These are phyloP conservation scores for Myotis yumanensis DNA, from an alignment of 2,113 vertebrate genomes.

Conservation along the genomic window DNA sequence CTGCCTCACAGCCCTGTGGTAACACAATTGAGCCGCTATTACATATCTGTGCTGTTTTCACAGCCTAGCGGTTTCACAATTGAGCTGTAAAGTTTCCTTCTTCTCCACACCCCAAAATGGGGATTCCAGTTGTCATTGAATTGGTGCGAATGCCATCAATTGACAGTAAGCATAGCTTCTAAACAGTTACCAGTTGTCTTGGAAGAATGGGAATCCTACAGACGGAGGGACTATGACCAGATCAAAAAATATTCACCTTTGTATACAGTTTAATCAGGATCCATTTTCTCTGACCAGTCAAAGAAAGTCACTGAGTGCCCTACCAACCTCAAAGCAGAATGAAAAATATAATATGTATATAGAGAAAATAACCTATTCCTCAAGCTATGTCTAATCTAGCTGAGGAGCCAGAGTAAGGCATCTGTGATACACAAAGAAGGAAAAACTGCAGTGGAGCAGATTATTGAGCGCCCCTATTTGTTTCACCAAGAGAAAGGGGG, in stretches of 20 bases:
- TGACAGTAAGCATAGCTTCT: neutral
- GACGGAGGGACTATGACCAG: neutral
- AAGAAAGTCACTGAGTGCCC: neutral
- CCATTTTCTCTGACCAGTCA: neutral
- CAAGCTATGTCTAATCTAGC: neutral
- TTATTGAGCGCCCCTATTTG: neutral
- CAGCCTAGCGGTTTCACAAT: neutral
- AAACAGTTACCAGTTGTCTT: neutral
- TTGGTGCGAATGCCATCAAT: neutral
- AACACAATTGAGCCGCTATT: neutral
- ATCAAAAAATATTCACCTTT: neutral
- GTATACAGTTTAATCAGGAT: neutral
- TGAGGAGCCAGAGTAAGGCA: neutral
- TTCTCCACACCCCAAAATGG: neutral
- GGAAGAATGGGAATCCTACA: neutral
- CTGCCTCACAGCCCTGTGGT: neutral
- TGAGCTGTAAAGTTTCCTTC: neutral
- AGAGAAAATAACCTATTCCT: neutral
- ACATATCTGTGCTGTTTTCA: neutral
- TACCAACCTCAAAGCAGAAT: neutral
- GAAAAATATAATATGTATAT: neutral
- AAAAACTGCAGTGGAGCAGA: neutral
- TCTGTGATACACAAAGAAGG: neutral
- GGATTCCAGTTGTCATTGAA: neutral
- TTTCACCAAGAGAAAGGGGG: neutral